Evolutionary conservation across 30 jellyfish, hydroid and myxozoan genomes (phyloP), one percentile per base, ranked within the genome.

Genomic region (Aurelia sp.): DNA sequence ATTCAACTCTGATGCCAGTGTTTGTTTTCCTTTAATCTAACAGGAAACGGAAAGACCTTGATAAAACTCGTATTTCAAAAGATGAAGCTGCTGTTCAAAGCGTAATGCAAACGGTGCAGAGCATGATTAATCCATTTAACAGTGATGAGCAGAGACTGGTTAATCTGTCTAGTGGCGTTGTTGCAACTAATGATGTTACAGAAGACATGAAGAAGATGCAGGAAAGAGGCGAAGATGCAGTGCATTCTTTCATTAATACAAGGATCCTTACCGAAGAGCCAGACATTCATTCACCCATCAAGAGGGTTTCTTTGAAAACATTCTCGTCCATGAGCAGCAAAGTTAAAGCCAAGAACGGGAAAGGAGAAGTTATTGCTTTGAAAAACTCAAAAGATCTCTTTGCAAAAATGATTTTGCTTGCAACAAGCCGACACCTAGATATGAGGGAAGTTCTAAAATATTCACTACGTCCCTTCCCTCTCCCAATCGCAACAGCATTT

Each of bases 401-500:
- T 74, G 94, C 94, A 59, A 85, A 70, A 74, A 73, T 85, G 77
- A 52, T 85, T 51, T 44, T 74, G 77, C 79, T 85, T 13, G 91
- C 91, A 11, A 63, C 30, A 55, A 61, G 90, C 92, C 35, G 89
- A 35, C 66, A 83, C 31, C 78, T 83, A 8, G 89, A 73, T 72
- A 35, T 85, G 86, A 85, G 75, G 67, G 92, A 68, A 82, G 92
- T 82, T 10, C 63, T 81, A 31, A 3, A 6, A 13, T 70, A 38
- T 40, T 85, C 88, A 2, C 72, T 74, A 15, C 67, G 92, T 30
- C 80, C 83, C 47, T 80, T 31, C 4, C 44, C 44, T 35, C 44
- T 35, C 44, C 62, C 85, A 15, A 38, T 80, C n/a, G 86, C 94
- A 47, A 40, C 59, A 13, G 55, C 62, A 27, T 72, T n/a, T 64